Evolutionary conservation across 2,797 vertebrate genomes (phyloP).

Genomic region (Gymnothorax reevesii): DNA sequence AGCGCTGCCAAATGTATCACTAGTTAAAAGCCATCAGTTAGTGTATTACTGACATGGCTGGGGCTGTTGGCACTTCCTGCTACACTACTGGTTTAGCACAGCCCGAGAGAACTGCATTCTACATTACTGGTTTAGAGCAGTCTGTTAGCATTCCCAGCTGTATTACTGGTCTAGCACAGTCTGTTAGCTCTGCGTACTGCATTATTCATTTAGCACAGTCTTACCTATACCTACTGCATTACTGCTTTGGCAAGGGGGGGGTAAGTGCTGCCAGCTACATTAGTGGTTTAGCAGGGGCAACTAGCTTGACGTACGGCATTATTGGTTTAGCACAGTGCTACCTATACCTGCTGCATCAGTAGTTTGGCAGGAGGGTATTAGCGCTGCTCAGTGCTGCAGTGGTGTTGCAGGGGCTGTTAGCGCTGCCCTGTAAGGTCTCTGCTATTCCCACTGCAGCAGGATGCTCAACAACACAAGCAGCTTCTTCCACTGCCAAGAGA

Average conservation of each 20-base stretch:
- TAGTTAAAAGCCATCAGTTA: too few relatives aligned
- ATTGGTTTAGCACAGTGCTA: too few relatives aligned
- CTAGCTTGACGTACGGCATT: not conserved
- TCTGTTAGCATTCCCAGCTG: too few relatives aligned
- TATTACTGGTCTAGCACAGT: too few relatives aligned
- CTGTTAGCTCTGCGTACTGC: too few relatives aligned
- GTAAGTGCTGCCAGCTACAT: not conserved
- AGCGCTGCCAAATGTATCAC: too few relatives aligned
- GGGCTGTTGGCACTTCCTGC: not conserved
- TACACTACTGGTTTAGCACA: not conserved
- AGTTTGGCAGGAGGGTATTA: not conserved
- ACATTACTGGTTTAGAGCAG: not conserved
- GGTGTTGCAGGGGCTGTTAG: not conserved
- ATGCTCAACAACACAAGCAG: not conserved
- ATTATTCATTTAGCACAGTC: not conserved
- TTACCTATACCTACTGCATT: not conserved
- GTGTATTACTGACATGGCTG: not conserved
- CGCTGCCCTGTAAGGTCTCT: not conserved
- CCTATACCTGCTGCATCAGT: not conserved
- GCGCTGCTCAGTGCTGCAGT: not conserved
- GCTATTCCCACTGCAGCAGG: not conserved
- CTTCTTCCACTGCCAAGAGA: not conserved
- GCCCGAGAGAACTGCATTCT: not conserved
- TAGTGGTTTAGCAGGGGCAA: not conserved
- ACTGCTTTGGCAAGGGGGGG: not conserved